Evolutionary conservation across 2,113 vertebrate species (phyloP), one percentile per base, ranked within the genome.

Genomic region (Sardina pilchardus): DNA sequence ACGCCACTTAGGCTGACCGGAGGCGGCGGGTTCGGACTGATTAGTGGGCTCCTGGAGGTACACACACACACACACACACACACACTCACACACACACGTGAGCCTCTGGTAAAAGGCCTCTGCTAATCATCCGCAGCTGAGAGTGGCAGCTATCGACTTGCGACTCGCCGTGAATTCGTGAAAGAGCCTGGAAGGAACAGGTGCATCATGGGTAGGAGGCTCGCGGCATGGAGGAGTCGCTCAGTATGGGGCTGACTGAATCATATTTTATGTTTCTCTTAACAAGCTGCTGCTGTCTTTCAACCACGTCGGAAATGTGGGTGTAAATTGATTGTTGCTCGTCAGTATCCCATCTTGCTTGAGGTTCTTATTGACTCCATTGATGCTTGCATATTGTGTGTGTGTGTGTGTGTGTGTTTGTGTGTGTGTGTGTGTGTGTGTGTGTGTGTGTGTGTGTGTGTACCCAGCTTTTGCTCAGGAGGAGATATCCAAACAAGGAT

Each of bases 121-220:
- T 30, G 39, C 36, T 83, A 56, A 83, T 83, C 82, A 81, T 21
- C n/a, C 48, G 83, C 59, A 48, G 7, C 44, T 26, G 34, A 63
- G 78, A 86, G 59, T 44, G 75, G 53, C 63, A 80, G 48, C 6
- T 81, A 84, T 87, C 63, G 75, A 83, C 63, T 71, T 10, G n/a
- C 0, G 63, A 71, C 63, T 26, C n/a, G 30, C n/a, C 12, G 26
- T 10, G 63, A 71, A 71, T 71, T 83, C 47, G 34, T 21, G 2
- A 39, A 48, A 21, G 50, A 45, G 71, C 43, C 9, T 24, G 67
- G 59, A 0, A 16, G 1, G 24, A 26, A 34, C n/a, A 14, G 63
- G 26, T 71, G 63, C 63, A 71, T 14, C 26, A 10, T 34, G 63
- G n/a, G 26, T 71, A 71, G 63, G 26, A 34, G 6, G 16, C 63